These are phyloP conservation scores for Zaprionus inermis DNA, from an alignment of 1,140 invertebrate genomes.

Conservation along the genomic window DNA sequence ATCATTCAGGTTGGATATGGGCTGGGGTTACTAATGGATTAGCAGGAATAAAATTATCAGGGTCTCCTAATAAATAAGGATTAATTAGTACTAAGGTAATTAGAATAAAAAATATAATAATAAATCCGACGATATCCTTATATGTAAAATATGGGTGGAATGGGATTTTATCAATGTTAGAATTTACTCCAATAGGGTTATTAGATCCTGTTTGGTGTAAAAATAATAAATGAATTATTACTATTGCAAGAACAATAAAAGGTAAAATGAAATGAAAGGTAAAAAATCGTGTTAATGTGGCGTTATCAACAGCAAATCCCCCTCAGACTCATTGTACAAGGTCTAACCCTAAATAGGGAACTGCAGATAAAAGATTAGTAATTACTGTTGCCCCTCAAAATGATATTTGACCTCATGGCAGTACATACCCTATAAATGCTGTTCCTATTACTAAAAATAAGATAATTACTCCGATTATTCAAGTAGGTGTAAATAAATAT, in stretches of 20 bases:
- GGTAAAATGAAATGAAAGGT: constrained; percentile 89
- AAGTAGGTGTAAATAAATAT: no score
- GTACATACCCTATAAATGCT: no score
- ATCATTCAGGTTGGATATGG: constrained; percentile 91
- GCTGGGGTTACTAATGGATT: constrained; percentile 88
- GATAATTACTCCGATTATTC: no score
- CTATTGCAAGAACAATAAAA: constrained; percentile 87
- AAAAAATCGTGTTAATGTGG: constrained; percentile 89
- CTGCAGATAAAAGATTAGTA: no score
- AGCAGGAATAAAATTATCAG: constrained; percentile 88
- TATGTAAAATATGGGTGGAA: constrained; percentile 83
- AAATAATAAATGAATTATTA: no score
- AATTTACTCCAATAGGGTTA: constrained; percentile 86
- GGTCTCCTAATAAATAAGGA: constrained; percentile 87
- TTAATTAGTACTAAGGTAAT: constrained; percentile 84
- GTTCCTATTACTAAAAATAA: no score
- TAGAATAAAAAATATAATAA: constrained; percentile 60
- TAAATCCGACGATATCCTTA: constrained; percentile 87
- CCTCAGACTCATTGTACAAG: no score
- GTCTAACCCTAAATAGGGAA: no score
- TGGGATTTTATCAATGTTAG: constrained; percentile 85
- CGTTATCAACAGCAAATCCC: constrained; percentile 84
- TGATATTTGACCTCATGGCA: no score
- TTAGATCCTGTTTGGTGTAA: no score
- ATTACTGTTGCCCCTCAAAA: no score